Evolutionary conservation across 2,797 vertebrate genomes (phyloP).

Genomic region (Galagoides demidoff): DNA sequence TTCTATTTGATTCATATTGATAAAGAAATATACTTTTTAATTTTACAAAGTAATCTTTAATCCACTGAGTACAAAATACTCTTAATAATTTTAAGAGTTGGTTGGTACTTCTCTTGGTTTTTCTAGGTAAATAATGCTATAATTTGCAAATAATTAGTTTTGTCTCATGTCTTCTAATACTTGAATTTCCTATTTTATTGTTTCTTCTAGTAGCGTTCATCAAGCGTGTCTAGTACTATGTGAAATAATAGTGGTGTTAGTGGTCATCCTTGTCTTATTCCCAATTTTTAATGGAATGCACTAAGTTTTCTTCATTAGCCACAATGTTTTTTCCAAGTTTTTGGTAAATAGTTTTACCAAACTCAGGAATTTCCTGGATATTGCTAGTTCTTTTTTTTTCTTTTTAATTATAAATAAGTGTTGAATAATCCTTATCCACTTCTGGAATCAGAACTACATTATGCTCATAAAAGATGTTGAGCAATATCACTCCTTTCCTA

Average conservation of each 20-base stretch:
- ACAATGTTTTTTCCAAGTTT: slow-evolving; percentile 5
- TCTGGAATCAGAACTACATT: not conserved
- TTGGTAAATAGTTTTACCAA: not conserved
- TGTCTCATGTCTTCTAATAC: not conserved
- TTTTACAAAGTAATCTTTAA: not conserved
- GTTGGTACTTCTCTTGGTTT: not conserved
- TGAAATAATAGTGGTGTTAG: not conserved
- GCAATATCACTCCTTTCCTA: not conserved
- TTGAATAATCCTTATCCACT: slow-evolving; percentile 10
- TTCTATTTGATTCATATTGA: not conserved
- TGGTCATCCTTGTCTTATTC: not conserved
- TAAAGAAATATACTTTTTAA: not conserved
- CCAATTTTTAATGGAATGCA: not conserved
- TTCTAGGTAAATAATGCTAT: not conserved
- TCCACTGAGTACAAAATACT: not conserved
- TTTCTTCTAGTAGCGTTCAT: not conserved
- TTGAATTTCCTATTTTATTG: slow-evolving; percentile 2
- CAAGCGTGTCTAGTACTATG: not conserved
- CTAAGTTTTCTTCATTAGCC: slow-evolving; percentile 16
- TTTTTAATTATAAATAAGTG: not conserved
- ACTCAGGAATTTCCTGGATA: not conserved
- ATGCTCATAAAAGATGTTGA: not conserved
- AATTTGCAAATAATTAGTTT: not conserved
- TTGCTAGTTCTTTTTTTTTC: not conserved
- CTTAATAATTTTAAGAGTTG: not conserved